Conservation (phyloP, 2,797 vertebrate species). For the Lacerta viridis region DNA sequence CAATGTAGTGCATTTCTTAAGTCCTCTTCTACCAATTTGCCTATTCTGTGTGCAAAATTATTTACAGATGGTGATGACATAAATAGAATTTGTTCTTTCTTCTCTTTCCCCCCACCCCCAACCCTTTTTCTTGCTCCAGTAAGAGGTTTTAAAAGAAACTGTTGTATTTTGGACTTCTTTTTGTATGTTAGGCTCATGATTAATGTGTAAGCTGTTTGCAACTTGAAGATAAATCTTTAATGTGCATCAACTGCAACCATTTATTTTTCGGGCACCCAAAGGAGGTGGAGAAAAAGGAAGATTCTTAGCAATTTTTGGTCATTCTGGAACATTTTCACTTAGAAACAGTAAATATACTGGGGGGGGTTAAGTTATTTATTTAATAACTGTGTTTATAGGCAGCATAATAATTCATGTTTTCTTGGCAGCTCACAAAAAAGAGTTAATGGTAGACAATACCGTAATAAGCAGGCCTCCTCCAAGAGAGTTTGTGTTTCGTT, state of each 20-base stretch:
- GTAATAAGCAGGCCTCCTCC: too few relatives aligned
- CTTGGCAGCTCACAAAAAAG: neutral
- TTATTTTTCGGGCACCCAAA: neutral
- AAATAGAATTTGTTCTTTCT: conserved; percentile 29
- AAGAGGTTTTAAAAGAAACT: conserved; percentile 21
- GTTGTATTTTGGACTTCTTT: neutral
- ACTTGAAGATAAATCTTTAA: neutral
- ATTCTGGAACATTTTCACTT: neutral
- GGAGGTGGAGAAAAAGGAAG: neutral
- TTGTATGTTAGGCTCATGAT: neutral
- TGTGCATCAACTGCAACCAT: neutral
- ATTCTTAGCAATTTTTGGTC: neutral
- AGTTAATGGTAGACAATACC: too few relatives aligned
- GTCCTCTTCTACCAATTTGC: neutral
- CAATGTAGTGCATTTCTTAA: neutral
- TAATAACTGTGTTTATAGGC: neutral
- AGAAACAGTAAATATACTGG: neutral
- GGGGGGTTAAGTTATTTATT: too few relatives aligned
- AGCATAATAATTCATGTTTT: neutral
- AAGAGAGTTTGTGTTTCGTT: neutral
- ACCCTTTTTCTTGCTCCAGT: conserved; percentile 22
- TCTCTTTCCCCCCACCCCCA: neutral
- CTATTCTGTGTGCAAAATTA: neutral
- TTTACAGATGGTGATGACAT: neutral
- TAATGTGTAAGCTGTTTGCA: conserved; percentile 24